Conservation (phyloP, 2,888 invertebrate species). For the Macrophya annulata region DNA sequence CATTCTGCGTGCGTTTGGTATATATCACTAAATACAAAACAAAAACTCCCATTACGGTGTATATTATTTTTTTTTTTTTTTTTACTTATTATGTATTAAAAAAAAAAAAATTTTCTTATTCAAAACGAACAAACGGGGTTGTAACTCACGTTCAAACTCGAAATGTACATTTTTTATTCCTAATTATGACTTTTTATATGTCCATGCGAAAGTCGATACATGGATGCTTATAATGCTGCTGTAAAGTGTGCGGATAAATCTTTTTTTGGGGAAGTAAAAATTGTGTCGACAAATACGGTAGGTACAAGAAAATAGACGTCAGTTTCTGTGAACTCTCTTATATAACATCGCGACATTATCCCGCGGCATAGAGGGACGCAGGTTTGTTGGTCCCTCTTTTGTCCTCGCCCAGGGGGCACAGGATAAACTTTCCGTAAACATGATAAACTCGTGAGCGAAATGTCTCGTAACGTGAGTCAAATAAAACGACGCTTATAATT, state of each 20-base stretch:
- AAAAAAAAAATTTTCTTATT: constrained; percentile 11
- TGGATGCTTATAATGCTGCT: neutral
- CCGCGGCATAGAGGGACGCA: neutral
- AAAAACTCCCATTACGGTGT: constrained; percentile 31
- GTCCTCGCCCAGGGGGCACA: constrained; percentile 33
- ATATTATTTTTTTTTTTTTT: neutral
- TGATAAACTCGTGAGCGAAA: constrained; percentile 53
- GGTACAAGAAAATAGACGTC: constrained; percentile 40
- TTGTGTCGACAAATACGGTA: constrained; percentile 18
- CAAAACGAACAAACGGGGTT: neutral
- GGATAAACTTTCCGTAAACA: constrained; percentile 45
- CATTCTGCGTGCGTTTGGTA: constrained; percentile 39
- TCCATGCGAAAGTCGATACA: too few relatives aligned
- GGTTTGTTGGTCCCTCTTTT: constrained; percentile 52
- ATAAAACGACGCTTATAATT: constrained; percentile 32
- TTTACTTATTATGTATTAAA: constrained; percentile 41
- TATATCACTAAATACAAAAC: constrained; percentile 40
- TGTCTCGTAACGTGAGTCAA: constrained; percentile 48
- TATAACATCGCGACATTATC: neutral
- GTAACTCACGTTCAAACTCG: neutral
- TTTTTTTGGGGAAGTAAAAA: neutral
- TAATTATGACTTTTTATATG: too few relatives aligned
- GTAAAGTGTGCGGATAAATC: neutral
- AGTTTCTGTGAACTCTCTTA: neutral
- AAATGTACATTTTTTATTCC: too few relatives aligned